Percentiles rank a stretch among this genome's conserved stretches.
phyloP scores from a whole-genome alignment of 2,888 invertebrate species.

The Sphinx pinastri region DNA sequence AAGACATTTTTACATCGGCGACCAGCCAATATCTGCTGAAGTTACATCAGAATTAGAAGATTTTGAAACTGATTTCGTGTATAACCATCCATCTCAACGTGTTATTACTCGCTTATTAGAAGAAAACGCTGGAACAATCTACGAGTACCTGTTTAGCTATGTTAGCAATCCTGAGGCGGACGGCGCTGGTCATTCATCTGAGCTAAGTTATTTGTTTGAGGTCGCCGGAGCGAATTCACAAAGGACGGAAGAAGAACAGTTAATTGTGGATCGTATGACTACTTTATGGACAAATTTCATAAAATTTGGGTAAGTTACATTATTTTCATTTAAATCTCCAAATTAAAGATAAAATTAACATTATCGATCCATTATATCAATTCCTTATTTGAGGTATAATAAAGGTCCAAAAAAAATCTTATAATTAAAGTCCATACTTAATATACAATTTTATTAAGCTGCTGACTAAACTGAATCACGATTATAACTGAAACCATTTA shows the following conservation, averaged over 20 bases:
- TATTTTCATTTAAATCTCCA: neutral
- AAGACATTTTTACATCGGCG: constrained; percentile 73
- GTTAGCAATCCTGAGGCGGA: constrained; percentile 47
- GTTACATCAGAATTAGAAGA: constrained; percentile 53
- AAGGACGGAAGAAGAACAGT: constrained; percentile 52
- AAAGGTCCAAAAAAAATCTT: too few relatives aligned
- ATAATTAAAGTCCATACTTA: too few relatives aligned
- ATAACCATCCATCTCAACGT: constrained; percentile 68
- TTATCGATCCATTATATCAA: neutral
- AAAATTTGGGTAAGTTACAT: constrained; percentile 68
- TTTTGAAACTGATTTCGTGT: constrained; percentile 70
- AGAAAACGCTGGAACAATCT: constrained; percentile 65
- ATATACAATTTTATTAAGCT: too few relatives aligned
- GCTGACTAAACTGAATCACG: too few relatives aligned
- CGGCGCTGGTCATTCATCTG: constrained; percentile 62
- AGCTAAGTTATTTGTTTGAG: constrained; percentile 67
- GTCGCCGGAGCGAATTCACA: constrained; percentile 34
- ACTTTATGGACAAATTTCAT: constrained; percentile 73
- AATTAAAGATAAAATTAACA: neutral
- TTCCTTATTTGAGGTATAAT: neutral
- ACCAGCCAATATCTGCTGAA: constrained; percentile 53
- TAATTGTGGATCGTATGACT: constrained; percentile 60
- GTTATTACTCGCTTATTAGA: constrained; percentile 58
- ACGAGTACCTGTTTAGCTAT: constrained; percentile 69
- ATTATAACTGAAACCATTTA: neutral